These are phyloP conservation scores for Pristiophorus japonicus DNA, from an alignment of 2,113 vertebrate species.

Conservation along the genomic window DNA sequence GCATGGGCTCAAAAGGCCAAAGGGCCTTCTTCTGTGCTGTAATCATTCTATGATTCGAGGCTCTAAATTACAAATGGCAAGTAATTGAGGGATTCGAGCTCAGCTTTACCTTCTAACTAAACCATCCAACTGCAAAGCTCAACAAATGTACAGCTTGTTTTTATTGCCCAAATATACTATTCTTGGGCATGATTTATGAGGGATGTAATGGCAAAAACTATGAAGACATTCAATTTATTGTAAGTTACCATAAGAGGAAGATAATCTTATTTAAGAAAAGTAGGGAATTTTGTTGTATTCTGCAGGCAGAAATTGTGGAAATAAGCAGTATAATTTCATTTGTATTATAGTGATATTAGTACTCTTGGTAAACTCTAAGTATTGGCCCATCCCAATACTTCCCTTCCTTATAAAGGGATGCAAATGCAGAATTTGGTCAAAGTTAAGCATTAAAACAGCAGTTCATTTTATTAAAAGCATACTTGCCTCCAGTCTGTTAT, in stretches of 20 bases:
- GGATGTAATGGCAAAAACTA: background rate
- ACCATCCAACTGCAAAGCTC: background rate
- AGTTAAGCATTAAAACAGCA: background rate
- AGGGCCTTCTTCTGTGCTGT: too few relatives aligned
- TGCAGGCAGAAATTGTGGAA: background rate
- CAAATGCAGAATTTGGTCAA: background rate
- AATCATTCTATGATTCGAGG: too few relatives aligned
- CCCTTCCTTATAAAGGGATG: background rate
- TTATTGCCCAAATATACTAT: background rate
- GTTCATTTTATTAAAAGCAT: background rate
- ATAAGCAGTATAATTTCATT: background rate
- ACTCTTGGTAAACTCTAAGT: background rate
- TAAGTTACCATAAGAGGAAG: background rate
- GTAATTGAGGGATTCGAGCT: background rate
- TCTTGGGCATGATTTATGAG: background rate
- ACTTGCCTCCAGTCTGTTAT: conserved; percentile 81
- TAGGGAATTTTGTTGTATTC: background rate
- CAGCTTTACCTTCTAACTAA: background rate
- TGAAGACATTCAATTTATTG: background rate
- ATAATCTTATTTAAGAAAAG: background rate
- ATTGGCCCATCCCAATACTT: background rate
- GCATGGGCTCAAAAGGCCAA: too few relatives aligned
- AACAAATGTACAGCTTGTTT: too few relatives aligned
- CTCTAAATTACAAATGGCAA: background rate
- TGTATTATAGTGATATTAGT: background rate